A percentile compares a stretch with the other conserved stretches of the same genome.
These are phyloP conservation scores for Stenurella melanura DNA, from an alignment of 2,888 invertebrate species.

Conservation along the genomic window DNA sequence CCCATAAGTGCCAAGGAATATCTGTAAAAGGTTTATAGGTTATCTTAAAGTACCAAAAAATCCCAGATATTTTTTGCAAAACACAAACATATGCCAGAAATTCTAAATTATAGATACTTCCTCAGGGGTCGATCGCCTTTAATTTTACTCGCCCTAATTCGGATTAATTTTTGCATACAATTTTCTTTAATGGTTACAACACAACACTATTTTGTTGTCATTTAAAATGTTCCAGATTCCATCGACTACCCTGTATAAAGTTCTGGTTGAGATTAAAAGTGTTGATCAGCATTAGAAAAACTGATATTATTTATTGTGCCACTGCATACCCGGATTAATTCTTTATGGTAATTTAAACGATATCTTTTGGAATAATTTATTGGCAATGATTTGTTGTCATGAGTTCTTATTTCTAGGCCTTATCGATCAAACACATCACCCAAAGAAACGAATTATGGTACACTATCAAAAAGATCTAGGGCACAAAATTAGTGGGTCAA, in stretches of 20 bases:
- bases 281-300: too few relatives aligned
- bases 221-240: not conserved
- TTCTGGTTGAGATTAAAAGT: not conserved
- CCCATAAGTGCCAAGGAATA: too few relatives aligned
- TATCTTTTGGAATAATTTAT: constrained; percentile 13
- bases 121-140: too few relatives aligned
- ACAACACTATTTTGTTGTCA: not conserved
- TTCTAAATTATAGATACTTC: too few relatives aligned
- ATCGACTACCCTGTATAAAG: not conserved
- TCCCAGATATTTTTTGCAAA: too few relatives aligned
- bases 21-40: too few relatives aligned
- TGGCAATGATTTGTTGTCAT: constrained; percentile 16
- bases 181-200: too few relatives aligned
- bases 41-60: too few relatives aligned
- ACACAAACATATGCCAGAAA: too few relatives aligned
- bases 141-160: too few relatives aligned
- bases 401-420: constrained; percentile 21
- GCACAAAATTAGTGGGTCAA: constrained; percentile 30
- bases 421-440: constrained; percentile 35
- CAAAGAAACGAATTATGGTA: constrained; percentile 19
- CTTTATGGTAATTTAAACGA: not conserved
- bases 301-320: not conserved
- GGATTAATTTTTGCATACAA: too few relatives aligned
- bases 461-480: constrained; percentile 24
- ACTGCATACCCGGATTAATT: not conserved